Evolutionary conservation across 1,140 invertebrate genomes (phyloP), one percentile per base, ranked within the genome.

Genomic region (Neomicropteryx cornuta): DNA sequence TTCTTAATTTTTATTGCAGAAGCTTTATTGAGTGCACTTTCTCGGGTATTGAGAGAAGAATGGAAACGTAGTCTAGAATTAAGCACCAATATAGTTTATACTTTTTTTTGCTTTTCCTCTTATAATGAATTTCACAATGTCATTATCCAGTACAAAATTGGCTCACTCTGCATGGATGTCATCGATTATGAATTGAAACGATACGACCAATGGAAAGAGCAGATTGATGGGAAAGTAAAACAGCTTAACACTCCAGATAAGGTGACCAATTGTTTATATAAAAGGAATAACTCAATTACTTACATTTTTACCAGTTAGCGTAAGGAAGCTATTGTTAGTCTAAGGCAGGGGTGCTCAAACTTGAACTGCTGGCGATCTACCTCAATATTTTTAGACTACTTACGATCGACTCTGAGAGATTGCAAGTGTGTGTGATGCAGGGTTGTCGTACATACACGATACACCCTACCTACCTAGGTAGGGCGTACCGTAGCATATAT

Each of bases 61-160:
- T 97, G 92, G 83, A 88, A 86, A 65, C 82, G 87, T 55, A 97
- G 90, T 58, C 83, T 97, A 50, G 93, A 97, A 60, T 62, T 99
- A 19, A 93, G 90, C 38, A 96, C 88, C 47, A 96, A 97, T 62
- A 92, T 99, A 54, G 83, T 97, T 42, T 93, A 93, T 56, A 88
- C 91, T 45, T 99, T 98, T 67, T 93, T 95, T 56, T 96, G 90
- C 58, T 95, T 99, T 60, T 97, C 94, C 8, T 87, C 86, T n/a
- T 98, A 95, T 57, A 82, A 83, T 46, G 81, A 91, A 53, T 98
- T 99, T 68, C 95, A 99, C 62, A 77, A 81, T 23, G 79, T 97
- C 8, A 86, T 99, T 33, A 61, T 69, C 44, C 66, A 57, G 47
- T 70, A 66, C 38, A 59, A 89, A 80, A 87, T 93, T 60, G 93